phyloP scores from a whole-genome alignment of 2,797 vertebrate species.

The Phoeniculus purpureus region DNA sequence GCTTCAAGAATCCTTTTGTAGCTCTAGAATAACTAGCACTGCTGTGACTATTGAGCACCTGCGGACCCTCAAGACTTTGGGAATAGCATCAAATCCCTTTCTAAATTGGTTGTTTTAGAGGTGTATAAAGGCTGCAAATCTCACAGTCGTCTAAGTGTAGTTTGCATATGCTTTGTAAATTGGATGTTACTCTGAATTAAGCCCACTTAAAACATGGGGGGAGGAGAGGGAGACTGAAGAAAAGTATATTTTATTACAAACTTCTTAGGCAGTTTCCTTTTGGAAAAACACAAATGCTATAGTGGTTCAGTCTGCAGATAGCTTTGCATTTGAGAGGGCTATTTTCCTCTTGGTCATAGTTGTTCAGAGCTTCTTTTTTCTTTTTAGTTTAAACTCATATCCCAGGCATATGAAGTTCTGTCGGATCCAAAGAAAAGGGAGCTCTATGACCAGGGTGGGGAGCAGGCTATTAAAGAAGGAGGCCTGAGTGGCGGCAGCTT shows the following conservation, averaged over 20 bases:
- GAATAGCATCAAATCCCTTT: background rate
- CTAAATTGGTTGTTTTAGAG: background rate
- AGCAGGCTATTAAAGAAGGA: constrained; percentile 98
- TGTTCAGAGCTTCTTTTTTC: constrained; percentile 66
- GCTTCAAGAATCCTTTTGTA: background rate
- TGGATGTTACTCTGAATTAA: background rate
- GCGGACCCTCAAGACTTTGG: background rate
- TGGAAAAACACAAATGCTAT: background rate
- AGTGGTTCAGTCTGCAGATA: background rate
- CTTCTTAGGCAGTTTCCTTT: background rate
- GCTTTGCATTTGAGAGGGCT: constrained; percentile 25
- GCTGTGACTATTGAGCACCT: background rate
- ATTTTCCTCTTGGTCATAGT: constrained; percentile 54
- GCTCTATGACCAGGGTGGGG: constrained; percentile 96
- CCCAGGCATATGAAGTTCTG: constrained; percentile 97
- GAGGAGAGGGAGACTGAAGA: background rate
- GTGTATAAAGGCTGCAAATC: background rate
- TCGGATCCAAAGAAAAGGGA: constrained; percentile 94
- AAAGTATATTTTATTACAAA: background rate
- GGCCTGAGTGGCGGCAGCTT: constrained; percentile 85
- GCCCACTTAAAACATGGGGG: background rate
- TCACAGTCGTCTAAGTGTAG: accelerated
- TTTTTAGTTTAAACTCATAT: constrained; percentile 95
- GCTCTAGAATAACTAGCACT: background rate
- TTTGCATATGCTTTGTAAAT: background rate